A percentile compares a stretch with the other conserved stretches of the same genome.
These are phyloP conservation scores for Muscicapa adusta DNA, from an alignment of 2,113 vertebrate genomes.

Conservation along the genomic window DNA sequence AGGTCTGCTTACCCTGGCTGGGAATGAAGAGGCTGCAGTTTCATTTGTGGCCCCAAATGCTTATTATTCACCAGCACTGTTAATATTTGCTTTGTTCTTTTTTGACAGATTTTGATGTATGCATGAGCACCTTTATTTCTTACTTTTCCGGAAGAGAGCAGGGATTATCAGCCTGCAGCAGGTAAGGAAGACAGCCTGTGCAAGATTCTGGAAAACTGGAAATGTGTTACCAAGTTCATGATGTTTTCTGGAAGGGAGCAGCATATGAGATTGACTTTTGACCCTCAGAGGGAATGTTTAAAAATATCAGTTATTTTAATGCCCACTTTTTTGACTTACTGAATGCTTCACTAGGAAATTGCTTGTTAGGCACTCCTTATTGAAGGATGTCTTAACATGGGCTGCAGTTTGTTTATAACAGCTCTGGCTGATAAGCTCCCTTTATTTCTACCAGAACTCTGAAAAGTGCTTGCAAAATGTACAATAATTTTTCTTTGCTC, in stretches of 20 bases:
- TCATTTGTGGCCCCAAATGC: not conserved
- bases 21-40: not conserved
- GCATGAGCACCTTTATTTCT: not conserved
- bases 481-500: not conserved
- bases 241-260: not conserved
- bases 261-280: not conserved
- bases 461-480: not conserved
- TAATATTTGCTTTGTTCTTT: not conserved
- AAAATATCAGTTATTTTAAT: not conserved
- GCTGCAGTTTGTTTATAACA: not conserved
- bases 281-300: not conserved
- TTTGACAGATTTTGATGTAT: not conserved
- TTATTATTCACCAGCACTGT: not conserved
- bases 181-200: not conserved
- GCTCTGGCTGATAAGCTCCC: not conserved
- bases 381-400: not conserved
- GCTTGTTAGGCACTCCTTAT: not conserved
- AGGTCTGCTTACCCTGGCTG: not conserved
- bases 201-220: not conserved
- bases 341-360: not conserved
- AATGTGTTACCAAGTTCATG: not conserved
- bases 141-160: not conserved
- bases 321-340: not conserved
- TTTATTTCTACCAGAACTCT: not conserved
- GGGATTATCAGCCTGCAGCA: not conserved